phyloP scores from a whole-genome alignment of 30 jellyfish, hydroid and myxozoan genomes.

The Calvadosia cruxmelitensis region DNA sequence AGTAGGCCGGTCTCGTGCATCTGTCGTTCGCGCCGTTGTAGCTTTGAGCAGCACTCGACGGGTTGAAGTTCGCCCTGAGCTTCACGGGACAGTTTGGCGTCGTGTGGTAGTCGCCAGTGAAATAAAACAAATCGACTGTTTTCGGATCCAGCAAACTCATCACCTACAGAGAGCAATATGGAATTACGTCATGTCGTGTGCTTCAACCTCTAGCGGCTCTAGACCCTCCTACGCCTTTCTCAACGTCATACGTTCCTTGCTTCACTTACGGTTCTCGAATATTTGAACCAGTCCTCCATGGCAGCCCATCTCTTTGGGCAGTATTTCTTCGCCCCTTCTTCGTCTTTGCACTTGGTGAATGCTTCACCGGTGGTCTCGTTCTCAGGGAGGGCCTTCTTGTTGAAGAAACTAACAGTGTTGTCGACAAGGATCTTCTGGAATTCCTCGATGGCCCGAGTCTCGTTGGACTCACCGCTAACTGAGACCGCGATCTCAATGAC shows the following conservation, averaged over 20 bases:
- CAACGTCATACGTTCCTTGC: no score
- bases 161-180: conserved; percentile 36
- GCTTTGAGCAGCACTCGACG: conserved; percentile 90
- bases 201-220: no score
- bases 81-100: conserved; percentile 94
- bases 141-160: conserved; percentile 90
- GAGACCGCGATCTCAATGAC: conserved; percentile 64
- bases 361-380: conserved; percentile 94
- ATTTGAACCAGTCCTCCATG: conserved; percentile 86
- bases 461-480: conserved; percentile 36
- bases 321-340: conserved; percentile 66
- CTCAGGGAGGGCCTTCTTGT: conserved; percentile 64
- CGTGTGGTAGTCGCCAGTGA: conserved; percentile 80
- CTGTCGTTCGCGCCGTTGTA: conserved; percentile 52
- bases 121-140: conserved; percentile 79
- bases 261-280: conserved; percentile 61
- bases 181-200: no score
- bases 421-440: conserved; percentile 47
- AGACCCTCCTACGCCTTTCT: neutral
- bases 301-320: conserved; percentile 97
- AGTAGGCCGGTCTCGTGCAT: conserved; percentile 46
- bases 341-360: conserved; percentile 58
- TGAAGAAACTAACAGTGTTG: conserved; percentile 46
- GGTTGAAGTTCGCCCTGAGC: conserved; percentile 71
- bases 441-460: conserved; percentile 51